Evolutionary conservation across 1,140 invertebrate genomes (phyloP).

Genomic region (Calephelis virginiensis): DNA sequence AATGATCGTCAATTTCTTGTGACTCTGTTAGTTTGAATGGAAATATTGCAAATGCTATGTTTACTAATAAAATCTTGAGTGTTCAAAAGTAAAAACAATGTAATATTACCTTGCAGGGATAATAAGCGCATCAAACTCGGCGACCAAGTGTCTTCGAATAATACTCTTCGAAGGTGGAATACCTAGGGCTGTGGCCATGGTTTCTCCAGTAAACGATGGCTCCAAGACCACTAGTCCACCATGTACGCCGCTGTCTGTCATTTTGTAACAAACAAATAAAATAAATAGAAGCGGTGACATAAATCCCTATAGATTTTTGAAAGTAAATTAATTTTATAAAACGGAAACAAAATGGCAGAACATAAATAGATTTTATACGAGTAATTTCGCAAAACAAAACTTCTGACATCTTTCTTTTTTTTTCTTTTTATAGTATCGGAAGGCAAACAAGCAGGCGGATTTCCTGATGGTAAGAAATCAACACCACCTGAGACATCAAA

Average conservation of each 20-base stretch:
- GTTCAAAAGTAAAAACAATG: conserved; percentile 3
- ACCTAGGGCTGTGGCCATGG: conserved; percentile 94
- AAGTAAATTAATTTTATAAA: too few relatives aligned
- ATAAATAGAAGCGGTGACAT: background rate
- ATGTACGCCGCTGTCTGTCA: conserved; percentile 93
- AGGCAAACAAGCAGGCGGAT: too few relatives aligned
- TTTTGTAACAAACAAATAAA: conserved; percentile 1
- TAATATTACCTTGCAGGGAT: conserved; percentile 90
- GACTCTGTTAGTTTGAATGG: too few relatives aligned
- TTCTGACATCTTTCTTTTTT: too few relatives aligned
- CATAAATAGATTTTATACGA: too few relatives aligned
- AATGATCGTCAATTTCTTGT: too few relatives aligned
- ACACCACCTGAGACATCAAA: too few relatives aligned
- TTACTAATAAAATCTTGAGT: conserved; percentile 1
- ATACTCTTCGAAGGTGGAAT: conserved; percentile 96
- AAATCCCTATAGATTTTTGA: background rate
- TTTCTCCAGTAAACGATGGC: conserved; percentile 95
- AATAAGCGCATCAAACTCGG: conserved; percentile 93
- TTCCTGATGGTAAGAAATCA: too few relatives aligned
- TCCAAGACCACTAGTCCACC: conserved; percentile 95
- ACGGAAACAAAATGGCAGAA: too few relatives aligned
- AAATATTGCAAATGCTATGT: conserved; percentile 7
- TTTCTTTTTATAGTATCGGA: too few relatives aligned
- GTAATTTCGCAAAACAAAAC: too few relatives aligned
- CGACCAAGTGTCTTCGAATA: conserved; percentile 92